Base-by-base conservation (phyloP, 2,888 invertebrate genomes). In the Choreutis nemorana region DNA sequence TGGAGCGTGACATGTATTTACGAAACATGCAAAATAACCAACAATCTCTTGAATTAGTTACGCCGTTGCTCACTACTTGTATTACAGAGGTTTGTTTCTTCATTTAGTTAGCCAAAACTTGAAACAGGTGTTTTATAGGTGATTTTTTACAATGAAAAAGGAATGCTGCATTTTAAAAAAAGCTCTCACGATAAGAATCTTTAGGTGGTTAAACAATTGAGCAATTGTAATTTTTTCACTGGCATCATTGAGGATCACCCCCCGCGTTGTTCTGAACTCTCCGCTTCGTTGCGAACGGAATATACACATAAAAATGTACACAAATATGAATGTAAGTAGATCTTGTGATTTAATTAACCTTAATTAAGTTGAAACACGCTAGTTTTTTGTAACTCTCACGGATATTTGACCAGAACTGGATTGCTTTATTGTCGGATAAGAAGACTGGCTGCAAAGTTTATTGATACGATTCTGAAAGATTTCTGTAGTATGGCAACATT, bases 21-120 rank as follows among this genome's bases (percentile, higher is more conserved):
- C 77, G 77, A 77, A 77, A 78, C 73, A 77, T 77, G 77, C 73
- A 77, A 77, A 78, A 77, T 73, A 72, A 72, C 59, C 67, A 61
- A 78, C 77, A 71, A 77, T 77, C 77, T 75, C 67, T 54, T 59
- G 66, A 71, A 73, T 75, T 77, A 72, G 77, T 72, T 72, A 71
- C 75, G 75, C 73, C 44, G 63, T 70, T 64, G 72, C 64, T 63
- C 60, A 70, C 65, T 62, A 65, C 63, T 68, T 65, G 61, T 55
- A 59, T 53, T 50, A 68, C 58, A 65, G 55, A 65, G 50, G 54
- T 44, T 48, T 54, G 68, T 70, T 72, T 70, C 71, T 66, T 66
- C 64, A 71, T 57, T 54, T 51, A 55, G 57, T 56, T n/a, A n/a
- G n/a, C n/a, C n/a, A n/a, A n/a, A n/a, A n/a, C n/a, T n/a, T n/a